Percentiles rank a stretch among this genome's conserved stretches.
Conservation (phyloP, 2,888 invertebrate genomes). For the Eristalis arbustorum region DNA sequence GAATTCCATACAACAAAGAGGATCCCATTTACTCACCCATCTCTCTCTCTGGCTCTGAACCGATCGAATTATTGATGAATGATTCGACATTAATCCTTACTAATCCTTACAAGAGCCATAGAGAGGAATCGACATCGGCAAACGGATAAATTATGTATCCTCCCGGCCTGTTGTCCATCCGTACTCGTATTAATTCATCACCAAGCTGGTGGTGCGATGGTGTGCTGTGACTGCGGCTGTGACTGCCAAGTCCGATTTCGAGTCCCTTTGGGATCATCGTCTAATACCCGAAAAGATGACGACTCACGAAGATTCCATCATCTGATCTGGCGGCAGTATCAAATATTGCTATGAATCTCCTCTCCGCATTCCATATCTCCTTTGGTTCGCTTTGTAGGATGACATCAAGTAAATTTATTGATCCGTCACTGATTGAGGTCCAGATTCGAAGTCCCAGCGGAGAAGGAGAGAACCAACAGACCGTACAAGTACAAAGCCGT, state of each 20-base stretch:
- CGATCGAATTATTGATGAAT: constrained; percentile 76
- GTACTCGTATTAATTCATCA: constrained; percentile 35
- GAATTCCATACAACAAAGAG: constrained; percentile 43
- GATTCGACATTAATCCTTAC: constrained; percentile 79
- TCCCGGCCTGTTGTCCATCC: constrained; percentile 23
- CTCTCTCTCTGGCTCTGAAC: constrained; percentile 25
- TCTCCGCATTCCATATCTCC: constrained; percentile 10
- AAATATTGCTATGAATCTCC: constrained; percentile 57
- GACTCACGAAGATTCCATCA: constrained; percentile 66
- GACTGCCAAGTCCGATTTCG: constrained; percentile 4
- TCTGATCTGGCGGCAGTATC: constrained; percentile 69
- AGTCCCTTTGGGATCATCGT: constrained; percentile 62
- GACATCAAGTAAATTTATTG: constrained; percentile 70
- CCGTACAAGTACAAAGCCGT: constrained; percentile 18
- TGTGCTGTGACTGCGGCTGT: neutral
- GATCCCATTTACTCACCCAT: constrained; percentile 34
- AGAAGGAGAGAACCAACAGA: constrained; percentile 43
- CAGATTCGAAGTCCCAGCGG: constrained; percentile 63
- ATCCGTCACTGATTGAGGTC: constrained; percentile 70
- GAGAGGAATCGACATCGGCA: constrained; percentile 26
- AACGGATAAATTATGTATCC: constrained; percentile 60
- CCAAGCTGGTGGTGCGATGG: constrained; percentile 5
- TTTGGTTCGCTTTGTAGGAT: constrained; percentile 59
- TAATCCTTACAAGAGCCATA: constrained; percentile 61
- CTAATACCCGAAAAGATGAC: constrained; percentile 65